phyloP scores from a whole-genome alignment of 2,888 invertebrate genomes.

The Brachyptera putata region DNA sequence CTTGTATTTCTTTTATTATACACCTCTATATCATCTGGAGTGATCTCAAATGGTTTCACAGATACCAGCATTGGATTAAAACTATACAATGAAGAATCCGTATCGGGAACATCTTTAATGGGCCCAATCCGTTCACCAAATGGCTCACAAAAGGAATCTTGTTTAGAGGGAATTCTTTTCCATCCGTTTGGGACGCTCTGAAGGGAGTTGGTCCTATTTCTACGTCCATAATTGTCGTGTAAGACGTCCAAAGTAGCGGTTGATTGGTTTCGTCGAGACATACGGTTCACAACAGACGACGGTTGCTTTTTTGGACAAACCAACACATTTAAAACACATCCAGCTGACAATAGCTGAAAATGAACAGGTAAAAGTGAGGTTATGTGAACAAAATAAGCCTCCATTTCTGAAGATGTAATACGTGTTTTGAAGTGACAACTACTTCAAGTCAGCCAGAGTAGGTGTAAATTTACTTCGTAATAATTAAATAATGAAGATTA shows the following conservation, averaged over 20 bases:
- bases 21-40: constrained; percentile 36
- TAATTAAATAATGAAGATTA: constrained; percentile 38
- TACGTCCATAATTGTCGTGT: background rate
- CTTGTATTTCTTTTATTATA: constrained; percentile 33
- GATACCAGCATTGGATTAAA: constrained; percentile 26
- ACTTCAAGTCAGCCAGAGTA: no score
- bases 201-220: no score
- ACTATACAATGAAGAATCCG: constrained; percentile 12
- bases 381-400: background rate
- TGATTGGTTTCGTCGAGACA: background rate
- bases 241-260: background rate
- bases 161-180: no score
- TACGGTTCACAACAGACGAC: background rate
- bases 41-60: constrained; percentile 32
- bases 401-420: no score
- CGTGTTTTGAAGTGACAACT: no score
- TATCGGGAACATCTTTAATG: no score
- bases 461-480: no score
- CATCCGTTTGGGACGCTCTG: no score
- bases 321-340: constrained; percentile 22
- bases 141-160: no score
- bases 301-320: constrained; percentile 11
- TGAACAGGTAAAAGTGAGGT: constrained; percentile 9
- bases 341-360: constrained; percentile 28
- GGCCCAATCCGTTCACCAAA: no score